Evolutionary conservation across 2,888 invertebrate genomes (phyloP).

Genomic region (Aleiodes testaceus): DNA sequence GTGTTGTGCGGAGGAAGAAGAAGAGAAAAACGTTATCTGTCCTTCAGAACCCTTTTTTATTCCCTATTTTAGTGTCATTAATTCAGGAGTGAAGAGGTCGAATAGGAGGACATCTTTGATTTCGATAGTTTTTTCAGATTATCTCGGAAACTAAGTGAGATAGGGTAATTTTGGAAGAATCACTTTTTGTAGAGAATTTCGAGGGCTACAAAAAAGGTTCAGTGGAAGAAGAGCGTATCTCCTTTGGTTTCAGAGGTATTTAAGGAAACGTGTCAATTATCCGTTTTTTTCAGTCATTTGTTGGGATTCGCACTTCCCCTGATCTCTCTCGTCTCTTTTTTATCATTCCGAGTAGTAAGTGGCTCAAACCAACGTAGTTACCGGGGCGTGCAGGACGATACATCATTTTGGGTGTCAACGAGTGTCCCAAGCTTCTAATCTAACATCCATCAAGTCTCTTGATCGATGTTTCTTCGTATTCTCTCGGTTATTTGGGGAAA

Average conservation of each 20-base stretch:
- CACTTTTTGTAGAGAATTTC: no score
- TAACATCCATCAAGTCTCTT: slow-evolving; percentile 70
- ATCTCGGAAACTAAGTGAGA: no score
- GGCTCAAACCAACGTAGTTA: slow-evolving; percentile 29
- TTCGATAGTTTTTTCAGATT: no score
- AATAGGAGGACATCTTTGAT: slow-evolving; percentile 53
- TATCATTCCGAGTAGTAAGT: slow-evolving; percentile 20
- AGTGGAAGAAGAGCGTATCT: no score
- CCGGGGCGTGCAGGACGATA: slow-evolving; percentile 55
- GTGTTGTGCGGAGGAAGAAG: slow-evolving; percentile 27
- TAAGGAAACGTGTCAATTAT: slow-evolving; percentile 39
- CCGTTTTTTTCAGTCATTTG: slow-evolving; percentile 40
- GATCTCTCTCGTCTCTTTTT: slow-evolving; percentile 3
- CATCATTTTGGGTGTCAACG: slow-evolving; percentile 66
- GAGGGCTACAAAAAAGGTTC: no score
- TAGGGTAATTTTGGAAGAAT: no score
- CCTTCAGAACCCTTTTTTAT: not conserved
- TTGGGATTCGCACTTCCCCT: slow-evolving; percentile 28
- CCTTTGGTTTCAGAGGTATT: no score
- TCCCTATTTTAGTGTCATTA: not conserved
- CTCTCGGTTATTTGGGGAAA: slow-evolving; percentile 8
- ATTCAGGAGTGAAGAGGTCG: slow-evolving; percentile 48
- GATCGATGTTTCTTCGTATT: slow-evolving; percentile 66
- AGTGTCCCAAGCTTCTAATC: slow-evolving; percentile 68
- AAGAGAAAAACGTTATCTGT: slow-evolving; percentile 13